phyloP scores from a whole-genome alignment of 2,797 vertebrate species.

The Tinamus major region DNA sequence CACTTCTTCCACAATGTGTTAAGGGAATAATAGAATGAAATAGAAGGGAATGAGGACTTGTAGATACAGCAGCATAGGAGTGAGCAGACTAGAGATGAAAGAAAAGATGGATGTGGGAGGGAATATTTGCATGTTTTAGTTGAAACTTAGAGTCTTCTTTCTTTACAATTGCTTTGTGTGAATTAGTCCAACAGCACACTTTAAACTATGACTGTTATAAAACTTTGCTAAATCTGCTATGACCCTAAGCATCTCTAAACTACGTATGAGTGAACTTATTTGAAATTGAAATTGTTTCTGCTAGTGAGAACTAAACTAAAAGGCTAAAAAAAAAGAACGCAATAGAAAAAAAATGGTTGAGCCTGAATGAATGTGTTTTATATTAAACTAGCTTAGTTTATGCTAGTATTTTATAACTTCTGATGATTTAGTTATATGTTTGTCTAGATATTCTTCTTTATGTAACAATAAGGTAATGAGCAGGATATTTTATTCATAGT shows the following conservation, averaged over 20 bases:
- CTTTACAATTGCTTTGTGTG: neutral
- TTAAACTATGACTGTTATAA: neutral
- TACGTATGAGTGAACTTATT: neutral
- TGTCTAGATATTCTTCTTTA: neutral
- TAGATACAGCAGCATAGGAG: conserved; percentile 19
- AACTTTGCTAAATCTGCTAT: neutral
- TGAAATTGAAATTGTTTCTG: neutral
- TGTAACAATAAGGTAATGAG: neutral
- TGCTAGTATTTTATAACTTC: neutral
- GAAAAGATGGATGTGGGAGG: neutral
- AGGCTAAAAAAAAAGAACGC: neutral
- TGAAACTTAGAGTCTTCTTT: conserved; percentile 8
- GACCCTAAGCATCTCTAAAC: neutral
- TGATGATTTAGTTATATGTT: neutral
- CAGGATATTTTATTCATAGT: neutral
- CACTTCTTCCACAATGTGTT: neutral
- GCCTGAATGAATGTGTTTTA: neutral
- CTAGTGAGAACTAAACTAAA: neutral
- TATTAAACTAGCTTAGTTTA: neutral
- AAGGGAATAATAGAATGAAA: conserved; percentile 4
- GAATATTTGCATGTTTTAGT: conserved; percentile 54
- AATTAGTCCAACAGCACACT: conserved; percentile 1
- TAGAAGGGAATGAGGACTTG: neutral
- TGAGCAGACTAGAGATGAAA: conserved; percentile 29
- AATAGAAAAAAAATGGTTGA: neutral